Base-by-base conservation (phyloP, 1,140 invertebrate genomes). In the Chironomus tepperi region DNA sequence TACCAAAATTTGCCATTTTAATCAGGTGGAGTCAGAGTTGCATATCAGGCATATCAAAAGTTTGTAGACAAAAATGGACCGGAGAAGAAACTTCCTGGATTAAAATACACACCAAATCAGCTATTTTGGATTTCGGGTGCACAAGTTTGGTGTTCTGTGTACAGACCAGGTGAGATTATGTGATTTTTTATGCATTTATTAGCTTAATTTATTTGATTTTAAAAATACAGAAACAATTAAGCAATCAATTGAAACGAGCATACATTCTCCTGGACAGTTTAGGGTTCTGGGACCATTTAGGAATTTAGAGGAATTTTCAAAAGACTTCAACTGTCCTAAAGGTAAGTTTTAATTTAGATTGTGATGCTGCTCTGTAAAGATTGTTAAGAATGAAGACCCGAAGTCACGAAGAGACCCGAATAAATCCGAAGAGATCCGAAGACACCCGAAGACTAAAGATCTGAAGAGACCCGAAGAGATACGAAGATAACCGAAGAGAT, bases 261-360 rank as follows among this genome's bases (percentile, higher is more conserved):
- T 86, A 77, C 90, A 93, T 79, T 90, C 90, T 42, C 91, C 91
- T 0, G 88, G 88, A 43, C 85, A 87, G 74, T 93, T 90, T 85
- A 88, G 93, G 65, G 92, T 96, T 2, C 85, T 91, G 67, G 94
- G 94, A 5, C 91, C 94, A 0, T 81, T 97, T 16, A 91, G 92
- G n/a, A 98, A 97, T 81, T 90, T 91, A 82, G 84, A 88, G 43
- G 90, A 94, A 73, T 97, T 97, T 82, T 84, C 91, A 0, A 80
- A 84, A 65, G 65, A 67, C 18, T 67, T 67, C n/a, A 1, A 67
- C 2, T 18, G 65, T 76, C 95, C 93, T 77, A 87, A 92, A 0
- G 15, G 2, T 47, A n/a, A n/a, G n/a, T n/a, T n/a, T n/a, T n/a
- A n/a, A n/a, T n/a, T n/a, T n/a, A n/a, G n/a, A n/a, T n/a, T n/a